Evolutionary conservation across 2,113 vertebrate genomes (phyloP), one percentile per base, ranked within the genome.

Genomic region (Ranitomeya imitator): DNA sequence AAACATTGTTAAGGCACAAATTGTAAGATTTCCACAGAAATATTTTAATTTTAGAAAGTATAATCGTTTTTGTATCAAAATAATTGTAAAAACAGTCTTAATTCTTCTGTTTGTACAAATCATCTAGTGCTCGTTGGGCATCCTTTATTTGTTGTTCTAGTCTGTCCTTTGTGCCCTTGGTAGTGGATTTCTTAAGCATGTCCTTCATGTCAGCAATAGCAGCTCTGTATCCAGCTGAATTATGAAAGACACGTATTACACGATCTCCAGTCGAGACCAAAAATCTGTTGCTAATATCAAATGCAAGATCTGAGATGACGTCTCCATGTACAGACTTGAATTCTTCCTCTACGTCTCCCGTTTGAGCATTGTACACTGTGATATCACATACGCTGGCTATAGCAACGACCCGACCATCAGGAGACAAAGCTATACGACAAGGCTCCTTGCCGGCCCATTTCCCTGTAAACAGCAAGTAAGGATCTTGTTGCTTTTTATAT

Each of bases 401-500:
- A 18, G 97, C 97, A 0, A 96, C 93, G 0, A 96, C 93, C 0
- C 94, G 96, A 3, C 95, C 95, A 0, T 99, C 97, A 0, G 97
- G 97, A 12, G 98, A 98, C 83, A 99, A 91, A 0, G 96, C 96
- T 14, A 96, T 93, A 21, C 86, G 95, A 86, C 96, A 97, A 0
- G 95, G 95, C 79, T 96, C 93, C 0, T 79, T 84, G 0, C 94
- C 94, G 2, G 89, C 14, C 7, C 96, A 97, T 26, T 92, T 91
- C 19, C 96, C 96, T 0, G 97, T 98, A 90, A 93, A 94, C 71
- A 99, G 94, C 84, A 99, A 91, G 92, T 97, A 97, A 0, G 98
- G 98, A 71, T 99, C 97, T 93, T 99, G 98, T 89, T 99, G 97
- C 93, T 98, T 96, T 91, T 97, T 98, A 85, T 99, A 99, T 79